Base-by-base conservation (phyloP, 2,113 vertebrate genomes). In the Pygathrix nemaeus region DNA sequence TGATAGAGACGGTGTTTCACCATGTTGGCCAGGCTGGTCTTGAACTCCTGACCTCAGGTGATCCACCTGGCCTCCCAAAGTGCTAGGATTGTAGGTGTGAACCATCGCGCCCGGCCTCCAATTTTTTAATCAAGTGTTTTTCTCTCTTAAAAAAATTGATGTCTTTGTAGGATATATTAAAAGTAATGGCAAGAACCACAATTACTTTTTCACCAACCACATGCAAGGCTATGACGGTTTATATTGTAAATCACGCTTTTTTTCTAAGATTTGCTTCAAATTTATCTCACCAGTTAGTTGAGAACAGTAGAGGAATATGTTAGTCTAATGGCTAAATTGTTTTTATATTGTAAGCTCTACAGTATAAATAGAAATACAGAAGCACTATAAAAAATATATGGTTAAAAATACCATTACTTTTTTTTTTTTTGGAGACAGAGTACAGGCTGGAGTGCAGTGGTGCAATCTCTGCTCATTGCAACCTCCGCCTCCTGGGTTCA, bases 211-310 rank as follows among this genome's bases (percentile, higher is more conserved):
- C 61, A 64, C 61, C 52, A 55, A 55, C 52, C 52, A 55, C 5
- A 14, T 30, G 6, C 27, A 14, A 30, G 61, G 10, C 59, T 81
- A 38, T 52, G 23, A 59, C 40, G 83, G 3, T 83, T 86, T 52
- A 38, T 92, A 18, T 79, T 86, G 32, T 78, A 72, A 79, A 25
- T 87, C 27, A 40, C 89, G 10, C 32, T 88, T 93, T 72, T 32
- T 91, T 88, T 27, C 76, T 81, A 6, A 82, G 48, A 55, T 87
- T 94, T 91, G 35, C 40, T 76, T 21, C 5, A 57, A 78, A 32
- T 76, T 96, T 88, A n/a, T 84, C 55, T 93, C 6, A 81, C 18
- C 16, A 82, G 43, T 91, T 90, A 79, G 38, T 81, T 88, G 84
- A 88, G 45, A 66, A 91, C 23, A 81, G 17, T 75, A 75, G 83